Evolutionary conservation across 1,140 invertebrate species (phyloP), one percentile per base, ranked within the genome.

Genomic region (Pseudoatta argentina): DNA sequence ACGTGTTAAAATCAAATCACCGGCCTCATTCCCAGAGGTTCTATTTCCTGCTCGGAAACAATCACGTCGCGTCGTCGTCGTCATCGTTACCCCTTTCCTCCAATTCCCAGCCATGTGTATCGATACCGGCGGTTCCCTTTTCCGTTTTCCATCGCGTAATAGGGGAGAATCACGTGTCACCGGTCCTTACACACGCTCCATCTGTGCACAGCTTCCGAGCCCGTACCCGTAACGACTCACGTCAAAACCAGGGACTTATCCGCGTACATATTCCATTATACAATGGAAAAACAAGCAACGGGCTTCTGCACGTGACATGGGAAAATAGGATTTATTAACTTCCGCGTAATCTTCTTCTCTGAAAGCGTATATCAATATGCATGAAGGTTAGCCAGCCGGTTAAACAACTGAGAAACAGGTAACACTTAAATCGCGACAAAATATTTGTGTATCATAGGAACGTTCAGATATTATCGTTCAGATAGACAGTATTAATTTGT

Each of bases 311-410:
- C 30, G 83, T 61, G 87, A 89, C 88, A 24, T 86, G 34, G 48
- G 51, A 75, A 83, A 82, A 89, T 77, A 82, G 88, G 78, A 89
- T 89, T 89, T 89, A 89, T 78, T 83, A 86, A 72, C 85, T 87
- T 89, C 59, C 59, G 66, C 61, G 75, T 86, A 85, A 78, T 76
- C 82, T 85, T 85, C 73, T 85, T 78, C 63, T 48, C 75, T 66
- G 61, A 85, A 83, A 73, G 27, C 53, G 27, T 61, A 61, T 83
- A 83, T 63, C 69, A 81, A 59, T 83, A 83, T 83, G 79, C 73
- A 83, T 75, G 79, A 51, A 83, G 2, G 24, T 21, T 14, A 24
- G 18, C 39, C 14, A n/a, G 8, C n/a, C 27, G n/a, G 24, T 14
- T 21, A 0, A 24, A n/a, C 39, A 10, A 73, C 30, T 34, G 8